A percentile compares a stretch with the other conserved stretches of the same genome.
Evolutionary conservation across 2,888 invertebrate genomes (phyloP).

Genomic region (Syritta pipiens): DNA sequence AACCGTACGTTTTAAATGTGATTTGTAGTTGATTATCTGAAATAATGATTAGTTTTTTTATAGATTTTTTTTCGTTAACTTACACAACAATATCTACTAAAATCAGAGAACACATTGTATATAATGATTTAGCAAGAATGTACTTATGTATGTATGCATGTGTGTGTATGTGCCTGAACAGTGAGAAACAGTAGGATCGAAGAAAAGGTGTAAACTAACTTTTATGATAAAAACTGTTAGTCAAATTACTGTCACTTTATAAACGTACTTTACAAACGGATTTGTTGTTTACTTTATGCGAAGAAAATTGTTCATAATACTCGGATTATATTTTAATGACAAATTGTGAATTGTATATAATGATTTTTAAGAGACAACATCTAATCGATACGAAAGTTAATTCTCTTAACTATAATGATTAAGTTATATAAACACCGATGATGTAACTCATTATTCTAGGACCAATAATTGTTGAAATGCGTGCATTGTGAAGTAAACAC

Average conservation of each 20-base stretch:
- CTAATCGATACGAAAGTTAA: constrained; percentile 10
- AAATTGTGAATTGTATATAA: constrained; percentile 27
- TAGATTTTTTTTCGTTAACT: too few species aligned
- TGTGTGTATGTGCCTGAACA: too few species aligned
- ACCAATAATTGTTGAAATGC: constrained; percentile 27
- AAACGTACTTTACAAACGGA: constrained; percentile 47
- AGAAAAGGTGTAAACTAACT: constrained; percentile 23
- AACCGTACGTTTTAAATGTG: constrained; percentile 79
- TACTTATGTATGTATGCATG: too few species aligned
- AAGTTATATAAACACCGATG: constrained; percentile 5
- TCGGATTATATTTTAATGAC: constrained; percentile 7
- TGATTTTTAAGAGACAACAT: constrained; percentile 14
- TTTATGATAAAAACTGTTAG: constrained; percentile 54
- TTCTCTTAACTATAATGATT: constrained; percentile 4
- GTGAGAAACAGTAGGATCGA: too few species aligned
- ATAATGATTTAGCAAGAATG: too few species aligned
- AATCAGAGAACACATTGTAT: too few species aligned
- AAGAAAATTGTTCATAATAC: neutral
- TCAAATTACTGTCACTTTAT: constrained; percentile 63
- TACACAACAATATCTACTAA: too few species aligned
- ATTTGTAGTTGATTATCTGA: constrained; percentile 74
- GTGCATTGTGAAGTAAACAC: neutral
- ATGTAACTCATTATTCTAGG: constrained; percentile 24
- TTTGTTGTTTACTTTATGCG: constrained; percentile 7
- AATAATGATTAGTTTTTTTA: too few species aligned